phyloP scores from a whole-genome alignment of 1,140 invertebrate species.

The Phthorimaea operculella region DNA sequence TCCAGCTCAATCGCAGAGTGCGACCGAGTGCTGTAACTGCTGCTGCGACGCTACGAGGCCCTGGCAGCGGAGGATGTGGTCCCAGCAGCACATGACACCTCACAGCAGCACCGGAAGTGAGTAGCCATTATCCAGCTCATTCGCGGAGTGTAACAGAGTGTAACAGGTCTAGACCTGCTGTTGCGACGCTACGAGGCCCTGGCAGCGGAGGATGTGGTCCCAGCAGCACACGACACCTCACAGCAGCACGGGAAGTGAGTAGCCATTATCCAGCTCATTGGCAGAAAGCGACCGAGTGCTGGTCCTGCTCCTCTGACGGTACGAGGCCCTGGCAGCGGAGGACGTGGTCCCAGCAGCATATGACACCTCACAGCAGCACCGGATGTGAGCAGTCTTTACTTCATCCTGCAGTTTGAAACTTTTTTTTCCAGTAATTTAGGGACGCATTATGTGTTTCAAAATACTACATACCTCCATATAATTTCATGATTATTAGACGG shows the following conservation, averaged over 20 bases:
- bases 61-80: slow-evolving; percentile 69
- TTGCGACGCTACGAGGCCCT: slow-evolving; percentile 82
- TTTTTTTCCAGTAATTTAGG: too few relatives aligned
- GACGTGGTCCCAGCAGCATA: slow-evolving; percentile 64
- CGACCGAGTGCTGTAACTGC: slow-evolving; percentile 82
- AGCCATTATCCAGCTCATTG: slow-evolving; percentile 70
- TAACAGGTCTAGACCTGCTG: slow-evolving; percentile 54
- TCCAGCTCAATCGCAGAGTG: slow-evolving; percentile 81
- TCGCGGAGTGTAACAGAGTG: too few relatives aligned
- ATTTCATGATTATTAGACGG: too few relatives aligned
- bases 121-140: slow-evolving; percentile 18
- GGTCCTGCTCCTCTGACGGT: slow-evolving; percentile 82
- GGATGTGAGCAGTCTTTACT: slow-evolving; percentile 70
- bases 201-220: slow-evolving; percentile 66
- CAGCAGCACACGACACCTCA: slow-evolving; percentile 64
- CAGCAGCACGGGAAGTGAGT: slow-evolving; percentile 81
- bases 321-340: slow-evolving; percentile 74
- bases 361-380: slow-evolving; percentile 74
- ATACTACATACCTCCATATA: too few relatives aligned
- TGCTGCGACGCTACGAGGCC: slow-evolving; percentile 83
- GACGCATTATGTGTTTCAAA: too few relatives aligned
- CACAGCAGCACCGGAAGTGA: slow-evolving; percentile 81
- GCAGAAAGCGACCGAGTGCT: slow-evolving; percentile 85
- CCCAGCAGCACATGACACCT: slow-evolving; percentile 62
- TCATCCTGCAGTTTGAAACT: too few relatives aligned